A percentile compares a stretch with the other conserved stretches of the same genome.
Conservation (phyloP, 1,140 invertebrate species). For the Zophobas atratus region DNA sequence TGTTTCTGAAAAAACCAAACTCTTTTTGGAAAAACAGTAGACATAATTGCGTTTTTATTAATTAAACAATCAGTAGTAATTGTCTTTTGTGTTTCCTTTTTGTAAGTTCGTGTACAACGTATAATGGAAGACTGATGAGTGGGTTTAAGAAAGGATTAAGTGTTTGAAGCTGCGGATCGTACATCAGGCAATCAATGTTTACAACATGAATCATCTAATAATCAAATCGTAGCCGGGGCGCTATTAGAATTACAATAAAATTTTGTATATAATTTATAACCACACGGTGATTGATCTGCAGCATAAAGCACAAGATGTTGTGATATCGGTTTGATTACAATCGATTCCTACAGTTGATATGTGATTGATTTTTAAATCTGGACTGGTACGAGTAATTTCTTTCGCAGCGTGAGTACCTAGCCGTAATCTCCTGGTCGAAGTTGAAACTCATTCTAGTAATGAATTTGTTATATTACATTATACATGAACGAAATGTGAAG, state of each 20-base stretch:
- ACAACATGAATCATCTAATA: constrained; percentile 21
- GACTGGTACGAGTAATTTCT: constrained; percentile 46
- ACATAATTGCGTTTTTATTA: too few species aligned
- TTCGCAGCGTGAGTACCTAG: constrained; percentile 50
- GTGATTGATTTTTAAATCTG: constrained; percentile 48
- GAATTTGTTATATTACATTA: constrained; percentile 47
- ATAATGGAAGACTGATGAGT: background rate
- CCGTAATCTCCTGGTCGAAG: constrained; percentile 39
- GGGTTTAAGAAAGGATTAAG: constrained; percentile 12
- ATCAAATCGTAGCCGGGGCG: constrained; percentile 31
- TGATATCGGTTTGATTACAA: constrained; percentile 44
- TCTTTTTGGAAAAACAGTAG: too few species aligned
- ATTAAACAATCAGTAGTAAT: too few species aligned
- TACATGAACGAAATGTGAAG: constrained; percentile 41
- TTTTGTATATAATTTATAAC: constrained; percentile 35
- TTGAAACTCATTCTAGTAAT: constrained; percentile 49
- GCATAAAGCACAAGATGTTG: constrained; percentile 36
- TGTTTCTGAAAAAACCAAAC: too few species aligned
- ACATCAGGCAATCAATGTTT: background rate
- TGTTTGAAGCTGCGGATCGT: background rate
- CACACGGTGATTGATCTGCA: constrained; percentile 39
- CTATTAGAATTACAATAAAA: constrained; percentile 21
- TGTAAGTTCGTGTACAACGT: background rate
- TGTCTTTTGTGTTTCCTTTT: too few species aligned
- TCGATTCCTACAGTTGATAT: constrained; percentile 27